Base-by-base conservation (phyloP, 2,888 invertebrate species). In the Stenolophus ochropezus region DNA sequence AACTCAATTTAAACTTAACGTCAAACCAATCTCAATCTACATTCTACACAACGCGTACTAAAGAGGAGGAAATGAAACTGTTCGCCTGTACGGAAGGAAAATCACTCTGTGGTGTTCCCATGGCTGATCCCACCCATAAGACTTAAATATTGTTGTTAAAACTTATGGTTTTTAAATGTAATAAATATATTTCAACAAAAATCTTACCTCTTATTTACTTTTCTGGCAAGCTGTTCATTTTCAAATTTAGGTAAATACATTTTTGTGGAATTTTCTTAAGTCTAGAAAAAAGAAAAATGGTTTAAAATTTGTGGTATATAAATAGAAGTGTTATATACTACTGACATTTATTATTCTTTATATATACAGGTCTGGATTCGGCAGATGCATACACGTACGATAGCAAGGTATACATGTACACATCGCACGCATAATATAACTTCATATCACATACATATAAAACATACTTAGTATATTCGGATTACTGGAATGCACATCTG, bases 21-120 rank as follows among this genome's bases (percentile, higher is more conserved):
- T 2, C 27, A 56, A 42, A 69, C 11, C 65, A 69, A 69, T 20
- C 21, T 4, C 21, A 42, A 42, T 42, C 61, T 1, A 53, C 23
- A n/a, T 23, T 25, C 3, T 18, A 51, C 1, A 51, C 33, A 16
- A 8, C 25, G 4, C 49, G 27, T 25, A 33, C 49, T 73, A 33
- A 71, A 51, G 65, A 61, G n/a, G 65, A 89, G 86, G 87, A 90
- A 86, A 91, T 91, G 84, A 88, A 90, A 75, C 89, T 90, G 69
- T 56, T 80, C 51, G 71, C 86, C 85, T 0, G 90, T 90, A 85
- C 89, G 89, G 82, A 86, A 85, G 51, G 71, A 8, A 51, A 56
- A 84, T 85, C 23, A 84, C 87, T 14, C 86, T 88, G 84, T 53
- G 90, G 75, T 27, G 53, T 81, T 0, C 83, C 83, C 4, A 49